phyloP scores from a whole-genome alignment of 2,888 invertebrate species.

The Trissolcus brochymenae region DNA sequence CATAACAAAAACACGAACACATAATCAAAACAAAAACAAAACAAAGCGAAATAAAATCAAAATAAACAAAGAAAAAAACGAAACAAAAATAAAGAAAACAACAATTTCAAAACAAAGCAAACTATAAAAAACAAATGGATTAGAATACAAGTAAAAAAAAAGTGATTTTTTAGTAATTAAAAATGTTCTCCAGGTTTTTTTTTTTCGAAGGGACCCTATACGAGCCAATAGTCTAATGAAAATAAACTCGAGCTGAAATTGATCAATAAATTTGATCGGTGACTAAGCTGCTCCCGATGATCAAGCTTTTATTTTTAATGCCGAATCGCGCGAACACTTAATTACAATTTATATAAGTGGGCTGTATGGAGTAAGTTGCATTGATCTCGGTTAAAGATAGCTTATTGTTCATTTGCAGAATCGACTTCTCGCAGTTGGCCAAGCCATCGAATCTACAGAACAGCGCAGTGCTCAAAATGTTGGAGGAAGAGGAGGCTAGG shows the following conservation, averaged over 20 bases:
- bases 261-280: neutral
- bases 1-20: neutral
- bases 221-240: neutral
- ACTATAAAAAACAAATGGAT: no score
- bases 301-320: slow-evolving; percentile 1
- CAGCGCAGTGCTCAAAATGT: slow-evolving; percentile 89
- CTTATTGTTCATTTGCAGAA: slow-evolving; percentile 78
- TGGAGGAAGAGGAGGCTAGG: slow-evolving; percentile 88
- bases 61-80: neutral
- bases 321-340: neutral
- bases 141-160: no score
- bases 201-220: no score
- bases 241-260: slow-evolving; percentile 1
- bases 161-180: no score
- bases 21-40: neutral
- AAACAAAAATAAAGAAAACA: neutral
- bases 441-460: slow-evolving; percentile 90
- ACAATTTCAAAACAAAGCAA: neutral
- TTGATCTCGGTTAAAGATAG: slow-evolving; percentile 39
- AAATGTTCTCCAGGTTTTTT: no score
- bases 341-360: neutral
- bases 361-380: slow-evolving; percentile 12
- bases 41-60: neutral
- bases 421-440: slow-evolving; percentile 86
- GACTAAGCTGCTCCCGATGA: neutral